These are phyloP conservation scores for Spea multiplicata DNA, from an alignment of 2,113 vertebrate genomes.

Conservation along the genomic window DNA sequence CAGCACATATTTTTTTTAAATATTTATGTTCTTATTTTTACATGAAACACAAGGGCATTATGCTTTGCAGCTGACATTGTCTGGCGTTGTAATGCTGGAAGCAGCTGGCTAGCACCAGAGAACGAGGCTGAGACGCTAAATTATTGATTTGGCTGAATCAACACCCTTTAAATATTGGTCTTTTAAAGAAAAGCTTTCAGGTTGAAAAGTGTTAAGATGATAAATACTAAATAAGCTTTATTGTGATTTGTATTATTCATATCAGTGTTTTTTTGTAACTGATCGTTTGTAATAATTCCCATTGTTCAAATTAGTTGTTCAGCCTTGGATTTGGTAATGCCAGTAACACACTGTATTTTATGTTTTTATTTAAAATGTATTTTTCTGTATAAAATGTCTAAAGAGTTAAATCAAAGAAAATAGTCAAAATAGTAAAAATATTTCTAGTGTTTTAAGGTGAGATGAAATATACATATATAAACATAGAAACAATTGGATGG, in stretches of 20 bases:
- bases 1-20: conserved; percentile 73
- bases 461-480: too few relatives aligned
- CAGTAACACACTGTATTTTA: too few relatives aligned
- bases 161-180: conserved; percentile 77
- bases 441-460: too few relatives aligned
- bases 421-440: too few relatives aligned
- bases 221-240: conserved; percentile 55
- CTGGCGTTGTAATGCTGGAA: conserved; percentile 70
- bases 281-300: too few relatives aligned
- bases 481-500: too few relatives aligned
- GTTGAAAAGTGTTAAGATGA: conserved; percentile 59
- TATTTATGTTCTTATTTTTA: conserved; percentile 89
- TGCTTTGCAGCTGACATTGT: conserved; percentile 81
- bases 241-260: conserved; percentile 54
- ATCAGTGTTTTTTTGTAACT: neutral
- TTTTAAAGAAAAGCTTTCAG: conserved; percentile 58
- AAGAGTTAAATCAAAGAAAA: too few relatives aligned
- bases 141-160: conserved; percentile 92
- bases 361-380: too few relatives aligned
- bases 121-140: conserved; percentile 78
- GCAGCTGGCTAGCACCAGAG: conserved; percentile 81
- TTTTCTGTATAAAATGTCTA: too few relatives aligned
- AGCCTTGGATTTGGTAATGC: too few relatives aligned
- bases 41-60: conserved; percentile 75
- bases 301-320: too few relatives aligned